Conservation (phyloP, 2,888 invertebrate species). For the Tigriopus californicus region DNA sequence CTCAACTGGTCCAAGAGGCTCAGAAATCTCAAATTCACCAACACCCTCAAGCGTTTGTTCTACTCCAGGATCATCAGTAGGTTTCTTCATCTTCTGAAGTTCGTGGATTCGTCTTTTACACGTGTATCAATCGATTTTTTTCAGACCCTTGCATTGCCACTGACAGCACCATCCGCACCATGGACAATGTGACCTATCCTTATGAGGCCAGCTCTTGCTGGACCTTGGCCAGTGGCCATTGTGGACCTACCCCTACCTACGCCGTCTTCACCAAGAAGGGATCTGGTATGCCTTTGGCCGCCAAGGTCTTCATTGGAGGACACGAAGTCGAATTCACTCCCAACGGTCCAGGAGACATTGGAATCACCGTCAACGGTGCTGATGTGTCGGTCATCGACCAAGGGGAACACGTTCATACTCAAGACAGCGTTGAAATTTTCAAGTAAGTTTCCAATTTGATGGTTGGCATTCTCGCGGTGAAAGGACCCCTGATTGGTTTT, state of each 20-base stretch:
- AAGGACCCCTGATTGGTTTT: neutral
- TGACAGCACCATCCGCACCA: neutral
- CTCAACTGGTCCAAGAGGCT: slow-evolving; percentile 8
- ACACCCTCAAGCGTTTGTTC: neutral
- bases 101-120: too few relatives aligned
- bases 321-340: slow-evolving; percentile 7
- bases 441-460: neutral
- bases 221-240: slow-evolving; percentile 12
- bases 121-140: neutral
- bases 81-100: neutral
- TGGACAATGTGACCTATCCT: slow-evolving; percentile 15
- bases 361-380: slow-evolving; percentile 1
- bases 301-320: slow-evolving; percentile 11
- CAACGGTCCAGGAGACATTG: neutral
- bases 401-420: neutral
- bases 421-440: slow-evolving; percentile 6
- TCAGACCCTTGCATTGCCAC: slow-evolving; percentile 5
- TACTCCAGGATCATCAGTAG: slow-evolving; percentile 2
- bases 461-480: too few relatives aligned
- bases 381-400: slow-evolving; percentile 4
- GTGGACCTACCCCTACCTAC: slow-evolving; percentile 3
- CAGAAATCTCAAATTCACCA: slow-evolving; percentile 10
- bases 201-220: slow-evolving; percentile 7
- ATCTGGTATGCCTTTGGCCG: neutral
- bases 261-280: slow-evolving; percentile 14